Evolutionary conservation across 2,113 vertebrate genomes (phyloP), one percentile per base, ranked within the genome.

Genomic region (Rhipidura dahli): DNA sequence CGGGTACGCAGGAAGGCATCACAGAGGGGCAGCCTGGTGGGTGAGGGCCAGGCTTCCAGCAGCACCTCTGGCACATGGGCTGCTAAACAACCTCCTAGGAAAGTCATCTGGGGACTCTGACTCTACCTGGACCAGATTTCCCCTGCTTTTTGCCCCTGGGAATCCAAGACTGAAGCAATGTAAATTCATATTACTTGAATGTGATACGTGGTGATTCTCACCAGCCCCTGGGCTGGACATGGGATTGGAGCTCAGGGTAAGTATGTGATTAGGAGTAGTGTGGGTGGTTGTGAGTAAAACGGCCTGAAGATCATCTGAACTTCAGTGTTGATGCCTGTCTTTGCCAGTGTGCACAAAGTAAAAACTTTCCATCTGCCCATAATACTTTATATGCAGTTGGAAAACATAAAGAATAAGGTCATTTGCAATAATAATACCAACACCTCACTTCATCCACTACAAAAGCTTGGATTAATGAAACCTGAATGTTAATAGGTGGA

Each of bases 381-480:
- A 93, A 53, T 39, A 51, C n/a, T 56, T 66, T 44, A 28, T n/a
- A 27, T 49, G 72, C 27, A 35, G 44, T 19, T 92, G 45, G 57
- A 91, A 94, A 35, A 10, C 50, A 54, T 63, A 91, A 91, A 26
- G 80, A 79, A 76, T 53, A 87, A 47, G 69, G 51, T 61, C 1
- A 83, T 83, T 90, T 92, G 45, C 76, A 92, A 77, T 91, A 66
- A 91, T 59, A 92, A 23, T 90, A 92, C 33, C 81, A 96, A 59
- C 30, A 56, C 6, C 51, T 95, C 59, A 20, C 49, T 87, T 93
- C 13, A 90, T 39, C 64, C 40, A 79, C 95, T 87, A 89, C 8
- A 91, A 87, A 96, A 76, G n/a, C 69, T 90, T 90, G 83, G 33
- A 92, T 90, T 97, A 51, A 81, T 89, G 90, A 89, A 87, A 47